Base-by-base conservation (phyloP, 2,113 vertebrate species). In the Trachemys scripta region DNA sequence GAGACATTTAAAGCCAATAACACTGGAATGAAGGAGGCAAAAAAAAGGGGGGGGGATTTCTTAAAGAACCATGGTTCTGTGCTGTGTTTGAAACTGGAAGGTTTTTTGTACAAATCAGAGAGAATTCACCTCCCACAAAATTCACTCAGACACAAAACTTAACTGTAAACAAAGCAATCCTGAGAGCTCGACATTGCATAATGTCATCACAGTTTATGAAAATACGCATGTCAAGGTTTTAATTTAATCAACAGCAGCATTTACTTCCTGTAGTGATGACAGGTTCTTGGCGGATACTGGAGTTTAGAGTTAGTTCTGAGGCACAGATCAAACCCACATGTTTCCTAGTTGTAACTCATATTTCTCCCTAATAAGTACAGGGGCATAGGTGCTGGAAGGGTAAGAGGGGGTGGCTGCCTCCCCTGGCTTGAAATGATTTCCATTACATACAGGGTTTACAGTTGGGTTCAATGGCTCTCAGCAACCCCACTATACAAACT, bases 11-110 rank as follows among this genome's bases (percentile, higher is more conserved):
- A 93, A 51, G n/a, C 8, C 83, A 88, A 0, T 10, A 49, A 75
- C 81, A 89, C 85, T 56, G 90, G 81, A 95, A 95, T 89, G 65
- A 85, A 96, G 92, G 92, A 57, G 38, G 76, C 82, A 62, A 97
- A 24, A 94, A 20, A 20, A 7, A 62, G 19, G 5, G 20, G 8
- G 53, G 27, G 78, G n/a, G 89, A 69, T 93, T 87, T 95, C 89
- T 93, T 84, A 84, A 69, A 92, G 82, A 92, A 93, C n/a, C 24
- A 38, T 20, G n/a, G 59, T 83, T 91, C 87, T 16, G 42, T 45
- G 24, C 72, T 11, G 8, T 24, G 38, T 45, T 69, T 69, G 8
- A n/a, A 69, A 69, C 8, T 8, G 29, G 59, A 31, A 13, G 29
- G 76, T 47, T 47, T 92, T 90, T 87, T 92, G 27, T 82, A 45